A percentile compares a stretch with the other conserved stretches of the same genome.
phyloP scores from a whole-genome alignment of 2,113 vertebrate genomes.

The Elephantulus edwardii region DNA sequence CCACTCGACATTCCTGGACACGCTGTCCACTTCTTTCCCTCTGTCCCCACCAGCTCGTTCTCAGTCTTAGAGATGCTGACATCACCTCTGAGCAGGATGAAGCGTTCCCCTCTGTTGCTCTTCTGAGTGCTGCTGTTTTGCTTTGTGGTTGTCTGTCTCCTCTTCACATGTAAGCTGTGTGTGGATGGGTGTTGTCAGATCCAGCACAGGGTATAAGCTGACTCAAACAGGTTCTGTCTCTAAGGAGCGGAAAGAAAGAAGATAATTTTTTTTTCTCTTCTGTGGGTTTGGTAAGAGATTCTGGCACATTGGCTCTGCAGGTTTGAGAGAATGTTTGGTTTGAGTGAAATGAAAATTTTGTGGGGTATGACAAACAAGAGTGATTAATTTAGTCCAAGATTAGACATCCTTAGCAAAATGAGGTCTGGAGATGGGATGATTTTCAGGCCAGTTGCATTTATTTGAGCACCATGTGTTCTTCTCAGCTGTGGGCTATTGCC shows the following conservation, averaged over 20 bases:
- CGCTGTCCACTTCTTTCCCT: not conserved
- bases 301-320: not conserved
- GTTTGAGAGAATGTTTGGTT: constrained; percentile 1
- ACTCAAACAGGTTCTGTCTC: not conserved
- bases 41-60: not conserved
- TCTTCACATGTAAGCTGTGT: not conserved
- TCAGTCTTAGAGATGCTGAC: not conserved
- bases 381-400: not conserved
- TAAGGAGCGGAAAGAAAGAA: not conserved
- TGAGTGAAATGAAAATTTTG: not conserved
- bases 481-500: not conserved
- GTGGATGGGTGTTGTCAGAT: not conserved
- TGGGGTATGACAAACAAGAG: not conserved
- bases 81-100: not conserved
- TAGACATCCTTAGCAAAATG: not conserved
- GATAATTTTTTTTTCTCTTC: not conserved
- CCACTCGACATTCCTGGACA: not conserved
- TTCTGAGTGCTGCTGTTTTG: not conserved
- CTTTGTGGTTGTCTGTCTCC: not conserved
- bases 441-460: not conserved
- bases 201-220: not conserved
- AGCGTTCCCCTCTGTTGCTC: not conserved
- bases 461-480: not conserved
- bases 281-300: not conserved
- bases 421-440: not conserved